A percentile compares a stretch with the other conserved stretches of the same genome.
phyloP scores from a whole-genome alignment of 2,888 invertebrate genomes.

The Epinotia ramella region DNA sequence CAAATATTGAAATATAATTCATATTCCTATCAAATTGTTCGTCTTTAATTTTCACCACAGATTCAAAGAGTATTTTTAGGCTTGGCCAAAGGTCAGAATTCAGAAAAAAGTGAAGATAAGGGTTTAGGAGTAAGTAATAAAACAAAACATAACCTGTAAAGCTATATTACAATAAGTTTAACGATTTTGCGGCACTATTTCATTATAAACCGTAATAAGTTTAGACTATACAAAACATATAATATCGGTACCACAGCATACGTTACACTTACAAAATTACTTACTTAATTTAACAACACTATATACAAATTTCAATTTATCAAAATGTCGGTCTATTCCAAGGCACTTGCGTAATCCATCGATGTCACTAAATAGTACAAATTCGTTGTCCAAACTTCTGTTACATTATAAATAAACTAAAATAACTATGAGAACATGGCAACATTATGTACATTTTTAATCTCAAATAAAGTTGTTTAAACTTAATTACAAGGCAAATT shows the following conservation, averaged over 20 bases:
- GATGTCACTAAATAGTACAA: constrained; percentile 10
- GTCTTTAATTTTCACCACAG: no score
- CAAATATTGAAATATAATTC: no score
- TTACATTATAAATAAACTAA: constrained; percentile 40
- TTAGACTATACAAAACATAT: constrained; percentile 42
- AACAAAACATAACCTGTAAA: constrained; percentile 21
- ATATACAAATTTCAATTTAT: constrained; percentile 41
- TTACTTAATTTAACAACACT: constrained; percentile 40
- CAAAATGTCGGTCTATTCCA: constrained; percentile 39
- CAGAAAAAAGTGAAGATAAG: no score
- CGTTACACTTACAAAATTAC: constrained; percentile 36
- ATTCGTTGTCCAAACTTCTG: constrained; percentile 36
- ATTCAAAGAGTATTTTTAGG: no score
- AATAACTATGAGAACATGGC: constrained; percentile 42
- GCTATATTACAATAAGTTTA: constrained; percentile 42
- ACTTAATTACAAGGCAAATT: neutral
- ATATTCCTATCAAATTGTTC: no score
- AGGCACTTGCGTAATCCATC: constrained; percentile 33
- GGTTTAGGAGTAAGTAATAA: neutral
- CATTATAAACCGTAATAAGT: constrained; percentile 27
- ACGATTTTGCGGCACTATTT: constrained; percentile 25
- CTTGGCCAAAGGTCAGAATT: no score
- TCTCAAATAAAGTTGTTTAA: constrained; percentile 18
- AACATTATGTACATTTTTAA: constrained; percentile 43
- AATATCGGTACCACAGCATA: constrained; percentile 40